phyloP scores from a whole-genome alignment of 1,140 invertebrate genomes.

The Aricia agestis region DNA sequence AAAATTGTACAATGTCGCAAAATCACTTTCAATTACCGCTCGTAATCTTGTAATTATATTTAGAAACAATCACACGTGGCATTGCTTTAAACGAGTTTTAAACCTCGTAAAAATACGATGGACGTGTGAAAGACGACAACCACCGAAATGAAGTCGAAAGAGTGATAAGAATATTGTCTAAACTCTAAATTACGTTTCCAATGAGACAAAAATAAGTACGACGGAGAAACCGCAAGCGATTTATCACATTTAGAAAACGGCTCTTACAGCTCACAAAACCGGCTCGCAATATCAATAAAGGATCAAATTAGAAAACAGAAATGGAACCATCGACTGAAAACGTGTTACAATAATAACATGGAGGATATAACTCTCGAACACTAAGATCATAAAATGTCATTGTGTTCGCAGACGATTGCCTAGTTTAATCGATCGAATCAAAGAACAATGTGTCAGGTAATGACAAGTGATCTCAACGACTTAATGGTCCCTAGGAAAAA shows the following conservation, averaged over 20 bases:
- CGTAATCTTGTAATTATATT: not conserved
- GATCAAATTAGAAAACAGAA: not conserved
- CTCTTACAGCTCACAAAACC: not conserved
- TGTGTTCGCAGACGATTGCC: not conserved
- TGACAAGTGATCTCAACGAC: not conserved
- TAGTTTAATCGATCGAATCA: not conserved
- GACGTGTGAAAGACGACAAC: too few relatives aligned
- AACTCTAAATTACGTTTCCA: not conserved
- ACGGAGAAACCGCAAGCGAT: not conserved
- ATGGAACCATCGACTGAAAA: too few relatives aligned
- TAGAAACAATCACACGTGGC: not conserved
- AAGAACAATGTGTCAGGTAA: not conserved
- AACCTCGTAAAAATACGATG: too few relatives aligned
- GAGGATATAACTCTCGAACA: not conserved
- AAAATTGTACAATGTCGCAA: not conserved
- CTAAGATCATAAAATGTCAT: not conserved
- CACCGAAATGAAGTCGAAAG: too few relatives aligned
- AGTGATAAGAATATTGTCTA: too few relatives aligned
- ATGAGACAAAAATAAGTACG: not conserved
- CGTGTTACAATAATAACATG: not conserved
- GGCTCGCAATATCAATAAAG: not conserved
- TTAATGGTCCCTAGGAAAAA: not conserved
- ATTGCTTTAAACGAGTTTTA: not conserved
- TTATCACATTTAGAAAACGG: constrained; percentile 1
- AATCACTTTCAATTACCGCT: not conserved